A percentile compares a stretch with the other conserved stretches of the same genome.
Evolutionary conservation across 2,113 vertebrate genomes (phyloP).

Genomic region (Grantiella picta): DNA sequence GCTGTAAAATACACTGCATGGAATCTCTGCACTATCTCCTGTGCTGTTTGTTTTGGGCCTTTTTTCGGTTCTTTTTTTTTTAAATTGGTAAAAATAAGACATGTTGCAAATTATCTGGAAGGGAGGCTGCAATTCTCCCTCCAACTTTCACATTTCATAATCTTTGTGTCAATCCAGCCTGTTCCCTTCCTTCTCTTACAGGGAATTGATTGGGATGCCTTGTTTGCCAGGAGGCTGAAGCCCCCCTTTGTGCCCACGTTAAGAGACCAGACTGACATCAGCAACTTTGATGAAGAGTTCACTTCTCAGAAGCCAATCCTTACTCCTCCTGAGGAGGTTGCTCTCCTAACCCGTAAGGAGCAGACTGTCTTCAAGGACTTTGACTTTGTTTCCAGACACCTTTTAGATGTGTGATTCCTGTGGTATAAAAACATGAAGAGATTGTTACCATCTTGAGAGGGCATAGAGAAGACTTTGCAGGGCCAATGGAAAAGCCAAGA

Average conservation of each 20-base stretch:
- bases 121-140: neutral
- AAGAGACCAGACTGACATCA: slow-evolving; percentile 76
- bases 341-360: slow-evolving; percentile 72
- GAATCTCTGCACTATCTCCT: neutral
- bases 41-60: neutral
- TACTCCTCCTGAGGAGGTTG: slow-evolving; percentile 76
- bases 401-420: slow-evolving; percentile 55
- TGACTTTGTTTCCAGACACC: slow-evolving; percentile 83
- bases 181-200: slow-evolving; percentile 38
- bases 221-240: slow-evolving; percentile 77
- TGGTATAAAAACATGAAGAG: neutral
- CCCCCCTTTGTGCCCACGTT: slow-evolving; percentile 85
- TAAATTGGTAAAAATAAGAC: neutral
- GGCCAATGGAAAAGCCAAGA: neutral
- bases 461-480: neutral
- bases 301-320: slow-evolving; percentile 82
- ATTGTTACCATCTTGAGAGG: neutral
- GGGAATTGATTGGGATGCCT: slow-evolving; percentile 85
- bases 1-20: neutral
- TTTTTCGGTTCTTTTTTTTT: neutral
- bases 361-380: slow-evolving; percentile 86
- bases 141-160: neutral
- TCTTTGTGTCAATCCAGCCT: neutral
- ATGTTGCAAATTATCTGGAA: neutral
- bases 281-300: slow-evolving; percentile 91